Evolutionary conservation across 1,140 invertebrate species (phyloP), one percentile per base, ranked within the genome.

Genomic region (Macrobrachium nipponense): DNA sequence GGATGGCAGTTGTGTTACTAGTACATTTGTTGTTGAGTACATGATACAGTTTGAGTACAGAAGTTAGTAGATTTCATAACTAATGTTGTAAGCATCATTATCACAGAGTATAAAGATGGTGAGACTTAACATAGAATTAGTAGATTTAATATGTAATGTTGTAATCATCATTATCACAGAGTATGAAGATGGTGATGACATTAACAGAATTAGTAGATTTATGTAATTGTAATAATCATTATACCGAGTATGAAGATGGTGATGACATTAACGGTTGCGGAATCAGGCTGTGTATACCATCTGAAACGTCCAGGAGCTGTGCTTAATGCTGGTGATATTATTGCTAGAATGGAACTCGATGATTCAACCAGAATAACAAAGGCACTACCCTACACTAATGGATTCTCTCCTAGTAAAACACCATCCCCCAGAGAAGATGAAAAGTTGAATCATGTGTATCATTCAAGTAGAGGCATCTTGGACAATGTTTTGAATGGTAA

Each of bases 241-340:
- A n/a, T n/a, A n/a, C n/a, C n/a, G n/a, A n/a, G 18, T 0, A 99
- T 99, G 99, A 99, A 99, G 92, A 99, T 99, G 98, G 96, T 99
- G 5, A 99, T 99, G 97, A 98, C 98, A 0, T 92, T 99, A 0
- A 95, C 96, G 0, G 95, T 97, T 0, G 93, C 93, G 62, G 98
- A 99, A 91, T 94, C 95, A 43, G 98, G 98, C 18, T 94, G 94
- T 23, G 93, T 99, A 5, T 95, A 95, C 66, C 98, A 97, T 91
- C 93, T 94, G 6, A 97, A 98, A 89, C 93, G 98, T 62, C 95
- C 98, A 0, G 98, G 98, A 18, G 97, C 98, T 18, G 96, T 99
- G 0, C 91, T 99, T n/a, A 98, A 99, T 90, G 95, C 96, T 58
- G 98, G 98, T 2, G 94, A 95, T 17, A 91, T 99, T 10, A 95